Evolutionary conservation across 2,113 vertebrate genomes (phyloP).

Genomic region (Atrichornis clamosus): DNA sequence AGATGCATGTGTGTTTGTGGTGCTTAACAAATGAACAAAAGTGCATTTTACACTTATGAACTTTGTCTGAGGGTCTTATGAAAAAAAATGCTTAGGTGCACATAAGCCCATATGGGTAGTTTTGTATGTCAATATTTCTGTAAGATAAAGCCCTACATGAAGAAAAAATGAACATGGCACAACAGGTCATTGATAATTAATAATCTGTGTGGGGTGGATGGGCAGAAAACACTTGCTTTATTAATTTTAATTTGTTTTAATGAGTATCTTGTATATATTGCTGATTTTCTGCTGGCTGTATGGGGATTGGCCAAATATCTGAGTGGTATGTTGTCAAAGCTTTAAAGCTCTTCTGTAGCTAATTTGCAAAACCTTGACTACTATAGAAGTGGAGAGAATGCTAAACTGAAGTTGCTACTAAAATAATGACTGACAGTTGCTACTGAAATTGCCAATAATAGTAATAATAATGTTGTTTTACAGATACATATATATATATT

Average conservation of each 20-base stretch:
- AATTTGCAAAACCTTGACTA: neutral
- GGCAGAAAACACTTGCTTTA: neutral
- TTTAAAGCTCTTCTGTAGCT: neutral
- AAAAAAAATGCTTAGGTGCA: neutral
- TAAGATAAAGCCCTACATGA: neutral
- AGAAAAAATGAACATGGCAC: neutral
- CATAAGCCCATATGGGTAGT: neutral
- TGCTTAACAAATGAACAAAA: neutral
- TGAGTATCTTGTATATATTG: neutral
- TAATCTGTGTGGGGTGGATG: neutral
- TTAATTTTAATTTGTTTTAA: conserved; percentile 15
- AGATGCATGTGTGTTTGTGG: neutral
- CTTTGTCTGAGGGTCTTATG: neutral
- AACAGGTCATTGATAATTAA: neutral
- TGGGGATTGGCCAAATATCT: neutral
- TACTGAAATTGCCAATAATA: conserved; percentile 21
- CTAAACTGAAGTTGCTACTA: conserved; percentile 26
- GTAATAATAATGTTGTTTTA: neutral
- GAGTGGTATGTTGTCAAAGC: conserved; percentile 31
- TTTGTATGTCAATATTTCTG: neutral
- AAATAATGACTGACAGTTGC: neutral
- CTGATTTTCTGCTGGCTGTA: conserved; percentile 39
- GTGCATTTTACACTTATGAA: neutral
- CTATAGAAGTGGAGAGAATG: neutral
- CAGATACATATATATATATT: neutral